phyloP scores from a whole-genome alignment of 1,140 invertebrate genomes.

The Coboldia fuscipes region DNA sequence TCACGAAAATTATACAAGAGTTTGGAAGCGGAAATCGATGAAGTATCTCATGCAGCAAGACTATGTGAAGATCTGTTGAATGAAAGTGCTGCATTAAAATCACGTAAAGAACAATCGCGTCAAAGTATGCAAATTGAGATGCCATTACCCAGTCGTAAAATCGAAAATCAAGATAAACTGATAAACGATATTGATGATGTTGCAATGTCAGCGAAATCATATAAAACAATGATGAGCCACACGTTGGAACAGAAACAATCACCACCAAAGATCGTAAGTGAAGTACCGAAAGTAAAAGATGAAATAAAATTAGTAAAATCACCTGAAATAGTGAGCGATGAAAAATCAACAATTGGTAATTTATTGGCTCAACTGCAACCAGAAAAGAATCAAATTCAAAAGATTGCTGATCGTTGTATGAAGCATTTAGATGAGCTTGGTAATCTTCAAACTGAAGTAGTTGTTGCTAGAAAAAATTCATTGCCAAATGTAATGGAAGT shows the following conservation, averaged over 20 bases:
- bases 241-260: too few species aligned
- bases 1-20: conserved; percentile 13
- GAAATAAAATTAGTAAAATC: too few species aligned
- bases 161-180: conserved; percentile 11
- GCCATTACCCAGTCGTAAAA: conserved; percentile 14
- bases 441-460: neutral
- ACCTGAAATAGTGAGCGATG: too few species aligned
- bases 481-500: neutral
- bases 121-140: too few species aligned
- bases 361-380: conserved; percentile 20
- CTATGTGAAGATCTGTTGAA: conserved; percentile 23
- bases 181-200: conserved; percentile 18
- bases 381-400: conserved; percentile 12
- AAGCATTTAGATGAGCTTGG: conserved; percentile 13
- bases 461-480: neutral
- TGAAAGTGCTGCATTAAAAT: conserved; percentile 15
- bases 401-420: conserved; percentile 19
- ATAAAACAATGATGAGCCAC: too few species aligned
- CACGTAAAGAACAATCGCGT: conserved; percentile 1
- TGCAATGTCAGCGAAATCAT: conserved; percentile 17
- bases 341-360: conserved; percentile 10
- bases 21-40: too few species aligned
- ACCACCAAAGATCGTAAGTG: too few species aligned
- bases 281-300: too few species aligned
- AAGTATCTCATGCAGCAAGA: conserved; percentile 21